Base-by-base conservation (phyloP, 2,888 invertebrate genomes). In the Epirrhoe alternata region DNA sequence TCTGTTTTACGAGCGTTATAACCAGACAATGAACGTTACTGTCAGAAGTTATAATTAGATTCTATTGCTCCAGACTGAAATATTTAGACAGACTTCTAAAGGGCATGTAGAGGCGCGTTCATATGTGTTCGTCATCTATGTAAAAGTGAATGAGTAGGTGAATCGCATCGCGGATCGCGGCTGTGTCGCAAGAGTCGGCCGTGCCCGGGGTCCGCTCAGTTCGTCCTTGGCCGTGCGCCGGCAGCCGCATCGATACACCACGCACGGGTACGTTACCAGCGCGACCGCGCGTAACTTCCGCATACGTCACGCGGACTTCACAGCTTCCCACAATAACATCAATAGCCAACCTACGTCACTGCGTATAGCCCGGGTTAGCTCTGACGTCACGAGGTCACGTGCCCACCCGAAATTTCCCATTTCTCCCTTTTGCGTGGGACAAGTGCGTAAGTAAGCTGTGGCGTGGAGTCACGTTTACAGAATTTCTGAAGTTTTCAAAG, bases 201-300 rank as follows among this genome's bases (percentile, higher is more conserved):
- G 74, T 78, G 83, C 77, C 79, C 81, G 80, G 79, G 83, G 80
- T 78, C 82, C 76, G 73, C 61, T 73, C 73, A 89, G 73, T 62
- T 73, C 73, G 90, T 87, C 90, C 89, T 89, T 88, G 90, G 86
- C 84, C 86, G 77, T 80, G 80, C 77, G 24, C 16, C 63, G 71
- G 68, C 75, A 72, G 73, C 76, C 73, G 74, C 77, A 77, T 74
- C 80, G 80, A 78, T 74, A 78, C 77, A 71, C 74, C 76, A 72
- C 70, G 72, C 73, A 53, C 72, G 72, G 58, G 67, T 72, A 77
- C 74, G 75, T 80, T 45, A 42, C n/a, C 31, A 53, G 55, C 74
- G 75, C 86, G 87, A 77, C 86, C 83, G 81, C 81, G 87, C 88
- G 88, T 87, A 85, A 84, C 86, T 90, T 92, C 91, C 89, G 88